phyloP scores from a whole-genome alignment of 2,113 vertebrate species.

The Pongo abelii region DNA sequence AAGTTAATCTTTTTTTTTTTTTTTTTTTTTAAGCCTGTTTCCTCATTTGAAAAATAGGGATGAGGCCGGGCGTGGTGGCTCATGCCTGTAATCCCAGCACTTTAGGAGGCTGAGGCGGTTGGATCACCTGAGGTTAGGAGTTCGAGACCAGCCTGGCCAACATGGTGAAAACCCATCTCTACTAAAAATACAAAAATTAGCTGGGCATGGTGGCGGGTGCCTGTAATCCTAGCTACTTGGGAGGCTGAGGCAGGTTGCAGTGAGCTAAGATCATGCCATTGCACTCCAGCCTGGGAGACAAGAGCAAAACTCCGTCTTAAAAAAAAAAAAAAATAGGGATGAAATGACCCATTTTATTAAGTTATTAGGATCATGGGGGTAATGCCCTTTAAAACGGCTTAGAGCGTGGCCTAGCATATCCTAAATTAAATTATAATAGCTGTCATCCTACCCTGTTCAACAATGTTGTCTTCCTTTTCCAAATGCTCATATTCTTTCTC shows the following conservation, averaged over 20 bases:
- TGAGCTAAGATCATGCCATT: too few relatives aligned
- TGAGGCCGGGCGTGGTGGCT: not conserved
- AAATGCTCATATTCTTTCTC: not conserved
- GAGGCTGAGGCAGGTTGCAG: too few relatives aligned
- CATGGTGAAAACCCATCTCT: too few relatives aligned
- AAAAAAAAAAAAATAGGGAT: not conserved
- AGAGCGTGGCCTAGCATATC: not conserved
- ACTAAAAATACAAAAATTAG: too few relatives aligned
- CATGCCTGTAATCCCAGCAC: too few relatives aligned
- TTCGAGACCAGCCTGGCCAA: too few relatives aligned
- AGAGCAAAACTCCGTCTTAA: too few relatives aligned
- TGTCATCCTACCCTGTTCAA: not conserved
- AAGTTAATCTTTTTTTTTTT: conserved; percentile 55
- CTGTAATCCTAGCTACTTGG: too few relatives aligned
- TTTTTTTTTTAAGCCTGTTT: not conserved
- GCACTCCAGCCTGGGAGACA: too few relatives aligned
- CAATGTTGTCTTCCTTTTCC: not conserved
- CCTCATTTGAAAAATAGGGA: conserved; percentile 14
- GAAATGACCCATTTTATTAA: conserved; percentile 48
- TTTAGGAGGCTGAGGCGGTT: too few relatives aligned
- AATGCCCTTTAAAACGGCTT: not conserved
- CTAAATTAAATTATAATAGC: not conserved
- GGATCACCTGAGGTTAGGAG: too few relatives aligned
- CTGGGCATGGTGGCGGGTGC: too few relatives aligned
- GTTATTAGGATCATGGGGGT: not conserved